A percentile compares a stretch with the other conserved stretches of the same genome.
These are phyloP conservation scores for Sternarchorhynchus goeldii DNA, from an alignment of 2,797 vertebrate species.

Conservation along the genomic window DNA sequence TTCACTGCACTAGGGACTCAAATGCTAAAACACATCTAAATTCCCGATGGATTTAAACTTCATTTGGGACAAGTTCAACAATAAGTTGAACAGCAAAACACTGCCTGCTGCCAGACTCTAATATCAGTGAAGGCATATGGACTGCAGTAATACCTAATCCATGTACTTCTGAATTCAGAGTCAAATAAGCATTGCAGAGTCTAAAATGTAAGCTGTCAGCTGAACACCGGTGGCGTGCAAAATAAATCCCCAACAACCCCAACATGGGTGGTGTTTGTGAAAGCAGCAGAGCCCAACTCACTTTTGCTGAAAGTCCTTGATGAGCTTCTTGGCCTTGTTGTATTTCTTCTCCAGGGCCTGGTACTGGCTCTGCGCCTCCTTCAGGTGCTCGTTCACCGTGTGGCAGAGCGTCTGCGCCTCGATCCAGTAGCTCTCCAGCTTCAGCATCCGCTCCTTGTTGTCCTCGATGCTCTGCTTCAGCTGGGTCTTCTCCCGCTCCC, in stretches of 20 bases:
- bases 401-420: conserved; percentile 97
- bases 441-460: conserved; percentile 97
- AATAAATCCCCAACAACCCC: background rate
- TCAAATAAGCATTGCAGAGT: background rate
- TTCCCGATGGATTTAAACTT: background rate
- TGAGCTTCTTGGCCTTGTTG: conserved; percentile 98
- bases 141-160: no score
- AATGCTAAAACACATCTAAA: background rate
- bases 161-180: background rate
- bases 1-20: conserved; percentile 19
- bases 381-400: conserved; percentile 96
- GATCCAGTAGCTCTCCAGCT: conserved; percentile 98
- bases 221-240: background rate
- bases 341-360: conserved; percentile 98
- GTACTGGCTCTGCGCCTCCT: conserved; percentile 96
- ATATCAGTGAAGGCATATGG: no score
- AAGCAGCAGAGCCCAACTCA: conserved; percentile 69
- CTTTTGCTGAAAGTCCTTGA: conserved; percentile 99
- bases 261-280: background rate
- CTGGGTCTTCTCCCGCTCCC: conserved; percentile 94
- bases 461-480: conserved; percentile 98
- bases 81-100: no score
- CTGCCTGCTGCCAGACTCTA: no score
- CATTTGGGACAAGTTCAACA: background rate
- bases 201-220: background rate